Percentiles rank a stretch among this genome's conserved stretches.
Conservation (phyloP, 2,797 vertebrate genomes). For the Acanthurus leucopareius region DNA sequence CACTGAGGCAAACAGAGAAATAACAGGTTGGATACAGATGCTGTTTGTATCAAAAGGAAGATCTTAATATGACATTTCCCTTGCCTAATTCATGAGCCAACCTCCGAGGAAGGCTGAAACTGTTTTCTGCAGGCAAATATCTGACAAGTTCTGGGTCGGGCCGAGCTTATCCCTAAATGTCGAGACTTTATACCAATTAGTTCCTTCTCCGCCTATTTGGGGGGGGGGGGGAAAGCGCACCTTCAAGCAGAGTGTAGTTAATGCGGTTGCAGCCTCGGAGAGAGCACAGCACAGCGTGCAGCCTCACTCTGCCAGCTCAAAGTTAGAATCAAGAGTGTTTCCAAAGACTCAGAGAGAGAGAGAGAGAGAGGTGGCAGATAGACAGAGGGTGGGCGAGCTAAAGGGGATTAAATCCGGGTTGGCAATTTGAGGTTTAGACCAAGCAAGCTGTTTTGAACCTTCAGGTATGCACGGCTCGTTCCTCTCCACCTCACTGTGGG, state of each 20-base stretch:
- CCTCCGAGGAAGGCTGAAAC: not conserved
- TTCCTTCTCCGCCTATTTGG: conserved; percentile 49
- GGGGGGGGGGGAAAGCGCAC: conserved; percentile 6
- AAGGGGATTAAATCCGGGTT: conserved; percentile 29
- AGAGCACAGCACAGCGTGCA: conserved; percentile 37
- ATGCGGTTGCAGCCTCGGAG: conserved; percentile 39
- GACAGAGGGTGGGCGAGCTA: conserved; percentile 20
- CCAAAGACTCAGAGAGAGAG: conserved; percentile 1
- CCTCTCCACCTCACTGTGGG: conserved; percentile 40
- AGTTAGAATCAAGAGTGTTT: conserved; percentile 42
- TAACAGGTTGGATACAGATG: conserved; percentile 35
- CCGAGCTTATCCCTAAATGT: conserved; percentile 44
- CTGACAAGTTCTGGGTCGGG: conserved; percentile 39
- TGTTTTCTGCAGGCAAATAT: conserved; percentile 34
- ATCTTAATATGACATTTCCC: conserved; percentile 8
- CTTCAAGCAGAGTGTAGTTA: conserved; percentile 61
- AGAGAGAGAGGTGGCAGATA: conserved; percentile 27
- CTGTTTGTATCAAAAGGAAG: conserved; percentile 32
- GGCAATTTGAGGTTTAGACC: conserved; percentile 44
- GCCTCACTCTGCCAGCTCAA: not conserved
- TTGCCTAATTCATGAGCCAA: conserved; percentile 37
- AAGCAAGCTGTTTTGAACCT: conserved; percentile 40
- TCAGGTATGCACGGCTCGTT: conserved; percentile 50
- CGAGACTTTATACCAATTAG: conserved; percentile 61
- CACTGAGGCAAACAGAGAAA: conserved; percentile 30